A percentile compares a stretch with the other conserved stretches of the same genome.
phyloP scores from a whole-genome alignment of 1,140 invertebrate species.

The Aphaenogaster floridana region DNA sequence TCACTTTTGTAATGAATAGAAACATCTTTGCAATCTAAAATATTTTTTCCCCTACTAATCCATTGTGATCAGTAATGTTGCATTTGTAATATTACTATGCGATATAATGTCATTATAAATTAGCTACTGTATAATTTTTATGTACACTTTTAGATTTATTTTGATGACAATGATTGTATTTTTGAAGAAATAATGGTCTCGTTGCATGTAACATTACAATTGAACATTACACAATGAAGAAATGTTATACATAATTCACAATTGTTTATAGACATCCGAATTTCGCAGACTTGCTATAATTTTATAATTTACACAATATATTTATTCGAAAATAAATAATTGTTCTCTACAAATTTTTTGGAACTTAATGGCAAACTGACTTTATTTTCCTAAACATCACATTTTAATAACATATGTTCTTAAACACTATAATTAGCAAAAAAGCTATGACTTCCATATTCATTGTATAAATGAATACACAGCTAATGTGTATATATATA shows the following conservation, averaged over 20 bases:
- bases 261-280: not conserved
- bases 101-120: slow-evolving; percentile 8
- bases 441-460: slow-evolving; percentile 34
- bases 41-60: slow-evolving; percentile 20
- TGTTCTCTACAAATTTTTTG: slow-evolving; percentile 33
- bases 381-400: slow-evolving; percentile 48
- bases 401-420: slow-evolving; percentile 47
- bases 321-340: slow-evolving; percentile 53
- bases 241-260: slow-evolving; percentile 32
- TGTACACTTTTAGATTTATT: slow-evolving; percentile 14
- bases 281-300: not conserved
- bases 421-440: slow-evolving; percentile 53
- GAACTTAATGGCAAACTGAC: slow-evolving; percentile 20
- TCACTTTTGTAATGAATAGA: slow-evolving; percentile 67
- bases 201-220: slow-evolving; percentile 37
- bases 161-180: slow-evolving; percentile 28
- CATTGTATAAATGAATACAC: slow-evolving; percentile 36
- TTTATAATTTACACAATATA: slow-evolving; percentile 13
- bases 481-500: slow-evolving; percentile 17
- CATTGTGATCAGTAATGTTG: slow-evolving; percentile 31
- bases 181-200: slow-evolving; percentile 50
- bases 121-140: slow-evolving; percentile 6
- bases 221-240: slow-evolving; percentile 29
- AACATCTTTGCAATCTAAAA: slow-evolving; percentile 54
- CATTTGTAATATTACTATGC: slow-evolving; percentile 55